These are phyloP conservation scores for Epizoanthus ramosus DNA, from an alignment of 92 coral and sea anemone genomes.

Conservation along the genomic window DNA sequence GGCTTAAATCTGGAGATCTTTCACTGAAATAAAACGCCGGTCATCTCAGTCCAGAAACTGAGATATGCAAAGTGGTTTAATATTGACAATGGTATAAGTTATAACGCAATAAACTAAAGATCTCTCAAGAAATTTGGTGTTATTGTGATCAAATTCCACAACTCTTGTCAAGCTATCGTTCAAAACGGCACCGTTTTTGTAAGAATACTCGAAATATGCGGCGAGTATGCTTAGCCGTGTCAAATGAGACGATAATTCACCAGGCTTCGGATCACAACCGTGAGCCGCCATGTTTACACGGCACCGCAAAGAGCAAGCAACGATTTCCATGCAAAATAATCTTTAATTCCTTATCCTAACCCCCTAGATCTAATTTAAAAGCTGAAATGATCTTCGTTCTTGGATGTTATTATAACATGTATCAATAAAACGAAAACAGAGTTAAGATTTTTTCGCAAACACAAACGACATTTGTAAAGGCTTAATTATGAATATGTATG, in stretches of 20 bases:
- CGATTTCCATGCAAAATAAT: constrained; percentile 41
- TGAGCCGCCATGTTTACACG: constrained; percentile 46
- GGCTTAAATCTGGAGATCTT: not conserved
- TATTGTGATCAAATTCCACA: constrained; percentile 7
- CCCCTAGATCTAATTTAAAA: constrained; percentile 49
- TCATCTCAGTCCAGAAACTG: constrained; percentile 7
- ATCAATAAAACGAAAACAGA: constrained; percentile 15
- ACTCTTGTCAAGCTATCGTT: not conserved
- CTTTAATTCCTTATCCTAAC: constrained; percentile 29
- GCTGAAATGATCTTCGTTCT: constrained; percentile 57
- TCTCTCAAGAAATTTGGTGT: constrained; percentile 9
- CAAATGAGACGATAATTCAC: not conserved
- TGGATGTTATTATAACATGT: constrained; percentile 37
- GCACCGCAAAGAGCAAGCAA: constrained; percentile 6
- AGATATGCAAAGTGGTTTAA: constrained; percentile 21
- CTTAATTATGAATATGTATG: constrained; percentile 58
- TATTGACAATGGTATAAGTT: constrained; percentile 4
- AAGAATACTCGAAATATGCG: not conserved
- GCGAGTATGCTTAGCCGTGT: not conserved
- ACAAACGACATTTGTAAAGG: constrained; percentile 51
- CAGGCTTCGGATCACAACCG: not conserved
- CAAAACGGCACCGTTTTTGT: not conserved
- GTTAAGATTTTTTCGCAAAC: constrained; percentile 64
- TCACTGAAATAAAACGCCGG: constrained; percentile 4
- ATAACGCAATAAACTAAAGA: constrained; percentile 7